These are phyloP conservation scores for Carduelis carduelis DNA, from an alignment of 2,797 vertebrate species.

Conservation along the genomic window DNA sequence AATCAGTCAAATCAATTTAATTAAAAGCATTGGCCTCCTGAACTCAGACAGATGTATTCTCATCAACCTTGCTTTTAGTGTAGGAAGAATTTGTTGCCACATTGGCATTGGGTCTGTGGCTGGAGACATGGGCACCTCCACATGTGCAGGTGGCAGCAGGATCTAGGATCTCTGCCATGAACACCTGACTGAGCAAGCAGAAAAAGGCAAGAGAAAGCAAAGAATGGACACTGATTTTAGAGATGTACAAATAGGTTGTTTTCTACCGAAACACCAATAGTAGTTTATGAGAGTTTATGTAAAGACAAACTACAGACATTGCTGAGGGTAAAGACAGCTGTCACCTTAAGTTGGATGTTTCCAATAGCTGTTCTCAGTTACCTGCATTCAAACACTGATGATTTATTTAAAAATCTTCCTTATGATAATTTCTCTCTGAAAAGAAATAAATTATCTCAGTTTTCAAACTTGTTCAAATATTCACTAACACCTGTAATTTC, in stretches of 20 bases:
- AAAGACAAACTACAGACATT: not conserved
- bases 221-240: not conserved
- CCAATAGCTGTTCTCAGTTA: not conserved
- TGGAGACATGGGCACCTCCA: not conserved
- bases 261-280: not conserved
- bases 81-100: not conserved
- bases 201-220: not conserved
- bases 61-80: not conserved
- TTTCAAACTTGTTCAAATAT: not conserved
- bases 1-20: not conserved
- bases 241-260: not conserved
- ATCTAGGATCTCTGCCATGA: not conserved
- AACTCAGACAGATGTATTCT: not conserved
- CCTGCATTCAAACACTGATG: not conserved
- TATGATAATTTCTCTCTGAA: not conserved
- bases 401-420: not conserved
- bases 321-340: accelerated
- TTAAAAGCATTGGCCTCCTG: not conserved
- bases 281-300: not conserved
- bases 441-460: not conserved
- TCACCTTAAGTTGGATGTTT: not conserved
- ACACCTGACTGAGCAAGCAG: not conserved
- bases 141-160: not conserved
- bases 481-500: not conserved
- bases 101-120: not conserved